phyloP scores from a whole-genome alignment of 2,113 vertebrate genomes.

The Colossoma macropomum region DNA sequence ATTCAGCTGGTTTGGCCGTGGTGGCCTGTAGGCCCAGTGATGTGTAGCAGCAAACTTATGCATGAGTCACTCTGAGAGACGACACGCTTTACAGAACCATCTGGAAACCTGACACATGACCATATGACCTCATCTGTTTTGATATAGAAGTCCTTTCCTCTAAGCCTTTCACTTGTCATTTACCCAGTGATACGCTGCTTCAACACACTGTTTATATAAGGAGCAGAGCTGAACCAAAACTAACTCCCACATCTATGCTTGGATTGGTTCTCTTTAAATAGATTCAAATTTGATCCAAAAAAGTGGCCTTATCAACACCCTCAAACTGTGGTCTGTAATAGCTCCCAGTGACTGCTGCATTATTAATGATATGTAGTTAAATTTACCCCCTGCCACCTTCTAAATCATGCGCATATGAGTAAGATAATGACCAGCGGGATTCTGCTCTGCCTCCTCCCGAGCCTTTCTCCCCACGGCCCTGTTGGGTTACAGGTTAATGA shows the following conservation, averaged over 20 bases:
- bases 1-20: background rate
- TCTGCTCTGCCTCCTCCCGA: constrained; percentile 41
- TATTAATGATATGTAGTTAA: constrained; percentile 60
- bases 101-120: constrained; percentile 38
- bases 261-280: constrained; percentile 3
- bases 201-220: constrained; percentile 10
- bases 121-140: constrained; percentile 37
- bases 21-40: background rate
- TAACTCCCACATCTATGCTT: constrained; percentile 1
- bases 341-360: constrained; percentile 53
- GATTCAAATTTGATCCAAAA: constrained; percentile 41
- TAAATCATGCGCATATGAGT: constrained; percentile 53
- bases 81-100: constrained; percentile 25
- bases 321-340: constrained; percentile 50
- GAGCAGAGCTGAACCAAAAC: background rate
- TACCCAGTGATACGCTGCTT: background rate
- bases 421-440: constrained; percentile 56
- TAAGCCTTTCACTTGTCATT: constrained; percentile 9
- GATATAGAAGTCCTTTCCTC: background rate
- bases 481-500: constrained; percentile 56
- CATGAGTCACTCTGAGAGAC: constrained; percentile 44
- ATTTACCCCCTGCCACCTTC: constrained; percentile 51
- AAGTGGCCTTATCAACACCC: constrained; percentile 34
- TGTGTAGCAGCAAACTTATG: constrained; percentile 18
- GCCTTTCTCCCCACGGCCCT: constrained; percentile 42